phyloP scores from a whole-genome alignment of 2,113 vertebrate genomes.

The Eleginops maclovinus region DNA sequence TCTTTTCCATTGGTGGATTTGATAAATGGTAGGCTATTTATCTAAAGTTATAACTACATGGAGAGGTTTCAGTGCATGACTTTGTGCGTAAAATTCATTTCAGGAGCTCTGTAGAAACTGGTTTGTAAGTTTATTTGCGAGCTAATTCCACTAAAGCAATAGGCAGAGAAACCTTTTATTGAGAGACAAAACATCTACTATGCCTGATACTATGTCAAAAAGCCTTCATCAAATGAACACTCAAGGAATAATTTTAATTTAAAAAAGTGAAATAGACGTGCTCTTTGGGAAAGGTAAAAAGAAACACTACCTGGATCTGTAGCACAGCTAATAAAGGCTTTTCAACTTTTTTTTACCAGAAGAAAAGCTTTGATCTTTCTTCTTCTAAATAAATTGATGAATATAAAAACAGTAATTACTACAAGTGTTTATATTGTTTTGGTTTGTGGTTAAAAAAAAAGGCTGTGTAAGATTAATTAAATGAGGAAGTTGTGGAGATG shows the following conservation, averaged over 20 bases:
- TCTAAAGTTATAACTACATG: neutral
- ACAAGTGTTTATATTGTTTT: too few species aligned
- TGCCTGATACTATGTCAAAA: slow-evolving; percentile 51
- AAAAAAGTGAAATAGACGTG: too few species aligned
- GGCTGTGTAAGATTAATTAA: neutral
- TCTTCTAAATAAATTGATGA: too few species aligned
- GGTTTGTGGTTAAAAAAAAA: neutral
- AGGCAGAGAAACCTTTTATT: neutral
- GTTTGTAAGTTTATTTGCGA: neutral
- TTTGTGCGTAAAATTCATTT: neutral
- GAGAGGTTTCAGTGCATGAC: neutral
- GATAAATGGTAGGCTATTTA: neutral
- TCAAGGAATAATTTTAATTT: neutral
- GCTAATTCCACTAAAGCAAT: neutral
- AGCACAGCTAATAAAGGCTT: too few species aligned
- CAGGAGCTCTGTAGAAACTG: neutral
- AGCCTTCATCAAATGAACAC: slow-evolving; percentile 13
- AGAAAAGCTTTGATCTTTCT: too few species aligned
- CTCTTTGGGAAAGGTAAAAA: too few species aligned
- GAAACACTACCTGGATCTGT: too few species aligned
- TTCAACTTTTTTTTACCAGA: too few species aligned
- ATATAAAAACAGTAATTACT: too few species aligned
- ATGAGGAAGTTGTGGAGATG: too few species aligned
- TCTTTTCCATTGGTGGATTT: neutral
- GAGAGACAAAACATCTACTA: neutral